Conservation (phyloP, 2,113 vertebrate genomes). For the Emydura subglobosa region DNA sequence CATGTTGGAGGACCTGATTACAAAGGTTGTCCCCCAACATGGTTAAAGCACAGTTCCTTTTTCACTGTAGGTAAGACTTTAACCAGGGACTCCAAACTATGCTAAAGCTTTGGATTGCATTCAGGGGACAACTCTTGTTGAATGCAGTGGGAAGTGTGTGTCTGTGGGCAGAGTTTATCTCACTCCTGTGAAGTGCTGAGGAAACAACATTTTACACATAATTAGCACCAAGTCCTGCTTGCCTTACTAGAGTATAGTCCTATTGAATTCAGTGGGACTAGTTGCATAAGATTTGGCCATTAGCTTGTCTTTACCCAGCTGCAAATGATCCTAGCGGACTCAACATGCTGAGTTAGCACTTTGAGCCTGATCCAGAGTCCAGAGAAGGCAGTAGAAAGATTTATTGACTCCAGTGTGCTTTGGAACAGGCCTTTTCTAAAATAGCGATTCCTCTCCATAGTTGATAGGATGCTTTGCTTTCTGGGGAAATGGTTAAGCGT, state of each 20-base stretch:
- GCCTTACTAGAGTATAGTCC: not conserved
- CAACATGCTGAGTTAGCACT: not conserved
- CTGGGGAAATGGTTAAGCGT: not conserved
- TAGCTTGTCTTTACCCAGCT: not conserved
- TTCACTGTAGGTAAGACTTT: not conserved
- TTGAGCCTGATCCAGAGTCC: not conserved
- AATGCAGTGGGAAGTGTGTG: not conserved
- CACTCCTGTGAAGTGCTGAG: not conserved
- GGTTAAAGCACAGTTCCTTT: not conserved
- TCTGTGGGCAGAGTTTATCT: not conserved
- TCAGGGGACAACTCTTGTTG: not conserved
- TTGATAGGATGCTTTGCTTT: not conserved
- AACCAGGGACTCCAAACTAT: not conserved
- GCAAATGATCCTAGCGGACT: not conserved
- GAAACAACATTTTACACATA: not conserved
- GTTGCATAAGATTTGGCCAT: not conserved
- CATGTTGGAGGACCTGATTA: not conserved
- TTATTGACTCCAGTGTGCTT: not conserved
- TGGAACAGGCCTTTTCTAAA: not conserved
- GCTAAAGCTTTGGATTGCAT: not conserved
- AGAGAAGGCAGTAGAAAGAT: not conserved
- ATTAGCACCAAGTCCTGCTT: not conserved
- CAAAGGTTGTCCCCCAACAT: not conserved
- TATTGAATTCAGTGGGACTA: not conserved
- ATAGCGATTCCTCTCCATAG: not conserved